Evolutionary conservation across 2,797 vertebrate genomes (phyloP), one percentile per base, ranked within the genome.

Genomic region (Falco novaeseelandiae): DNA sequence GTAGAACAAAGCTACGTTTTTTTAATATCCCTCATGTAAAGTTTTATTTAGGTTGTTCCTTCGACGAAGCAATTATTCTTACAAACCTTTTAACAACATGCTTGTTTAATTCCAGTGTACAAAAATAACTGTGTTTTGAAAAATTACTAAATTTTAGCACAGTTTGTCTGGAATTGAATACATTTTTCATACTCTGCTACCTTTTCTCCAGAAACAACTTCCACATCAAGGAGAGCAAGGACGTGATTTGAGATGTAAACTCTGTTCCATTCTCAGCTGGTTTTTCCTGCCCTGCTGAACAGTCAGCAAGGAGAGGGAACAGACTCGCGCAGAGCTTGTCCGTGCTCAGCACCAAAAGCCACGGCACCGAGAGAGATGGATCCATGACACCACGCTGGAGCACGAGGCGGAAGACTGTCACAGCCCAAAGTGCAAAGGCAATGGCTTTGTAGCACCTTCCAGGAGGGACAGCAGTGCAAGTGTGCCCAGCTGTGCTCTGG

Each of bases 51-150:
- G 11, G 61, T 83, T 77, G 58, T 63, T 79, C 34, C 40, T 83
- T 36, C 18, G 40, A 70, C 30, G 76, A 71, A 91, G 27, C 70
- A 58, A 84, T 95, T 51, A 86, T 66, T 84, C 29, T 76, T 83
- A 83, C 22, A 90, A 93, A 93, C 38, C 40, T 84, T 89, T 83
- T 84, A 93, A 86, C 40, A 77, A 52, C 44, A 65, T 30, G 42
- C 9, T 26, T 27, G 10, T 48, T 76, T 65, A 90, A 89, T 69
- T 87, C 78, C 90, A 88, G 74, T 83, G 87, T 93, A 97, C 48
- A 96, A 97, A 97, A 97, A 95, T 96, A 96, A 46, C 26, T 81
- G 42, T 82, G 14, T 90, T 89, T 58, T 21, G 84, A 95, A 97
- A 91, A 92, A 51, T 20, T 78, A 76, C 2, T 86, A 48, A 46